Base-by-base conservation (phyloP, 1,140 invertebrate species). In the Nymphalis io region DNA sequence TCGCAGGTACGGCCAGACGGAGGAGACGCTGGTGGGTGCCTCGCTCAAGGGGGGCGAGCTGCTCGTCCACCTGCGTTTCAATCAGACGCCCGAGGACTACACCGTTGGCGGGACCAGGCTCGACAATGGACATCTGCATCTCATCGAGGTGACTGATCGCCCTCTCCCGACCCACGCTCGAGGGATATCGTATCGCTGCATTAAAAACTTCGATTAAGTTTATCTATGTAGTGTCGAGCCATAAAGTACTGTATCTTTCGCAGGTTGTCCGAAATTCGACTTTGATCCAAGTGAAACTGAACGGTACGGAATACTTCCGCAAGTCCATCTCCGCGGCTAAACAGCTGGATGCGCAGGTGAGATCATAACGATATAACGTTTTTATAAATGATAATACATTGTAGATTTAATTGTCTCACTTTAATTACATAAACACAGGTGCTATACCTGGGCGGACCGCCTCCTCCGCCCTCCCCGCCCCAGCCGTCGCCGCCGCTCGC, bases 241-340 rank as follows among this genome's bases (percentile, higher is more conserved):
- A 8, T 8, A 33, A 18, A 46, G 16, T 0, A 3, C 6, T 2
- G 27, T 66, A 74, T 67, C 68, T 73, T 72, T 72, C 80, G 40
- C 83, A 95, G 94, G 95, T 96, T 59, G 94, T 96, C 33, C 93
- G 96, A 38, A 97, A 97, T 82, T 93, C 95, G 0, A 96, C 95
- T 1, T 86, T 96, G 27, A 94, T 98, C 0, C 95, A 96, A 88
- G 96, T 98, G 18, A 96, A 95, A 81, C 94, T 98, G 11, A 98
- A 98, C 83, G 96, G 96, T 2, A 96, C 95, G 0, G 96, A 97
- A 81, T 96, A 96, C 83, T 96, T 97, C 83, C 93, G 96, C n/a
- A 97, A 97, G 79, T 96, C 96, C 0, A 95, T 97, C 66, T 95
- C 95, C 42, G 95, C 96, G 0, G 95, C 94, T 12, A 95, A 95